Evolutionary conservation across 1,140 invertebrate species (phyloP).

Genomic region (Trichomalopsis sarcophagae): DNA sequence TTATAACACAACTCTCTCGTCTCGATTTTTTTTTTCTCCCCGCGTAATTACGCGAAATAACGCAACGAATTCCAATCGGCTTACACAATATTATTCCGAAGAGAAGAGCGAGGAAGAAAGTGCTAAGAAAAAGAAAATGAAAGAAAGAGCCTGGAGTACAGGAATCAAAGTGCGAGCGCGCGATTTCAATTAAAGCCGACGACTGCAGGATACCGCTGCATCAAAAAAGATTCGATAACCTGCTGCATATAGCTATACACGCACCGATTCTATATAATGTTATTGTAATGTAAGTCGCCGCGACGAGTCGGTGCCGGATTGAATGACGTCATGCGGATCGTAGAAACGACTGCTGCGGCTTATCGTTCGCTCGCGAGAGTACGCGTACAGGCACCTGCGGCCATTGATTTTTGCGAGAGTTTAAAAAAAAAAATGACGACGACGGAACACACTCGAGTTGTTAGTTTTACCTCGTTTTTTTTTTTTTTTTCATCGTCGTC

Average conservation of each 20-base stretch:
- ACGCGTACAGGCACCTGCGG: conserved; percentile 5
- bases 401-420: conserved; percentile 17
- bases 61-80: background rate
- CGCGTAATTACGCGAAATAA: conserved; percentile 31
- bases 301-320: conserved; percentile 23
- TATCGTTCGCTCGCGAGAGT: background rate
- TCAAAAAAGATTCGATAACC: background rate
- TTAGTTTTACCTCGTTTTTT: conserved; percentile 4
- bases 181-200: conserved; percentile 27
- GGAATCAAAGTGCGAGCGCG: conserved; percentile 12
- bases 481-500: background rate
- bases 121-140: background rate
- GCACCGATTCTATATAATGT: conserved; percentile 23
- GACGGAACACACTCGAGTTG: background rate
- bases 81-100: background rate
- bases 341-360: background rate
- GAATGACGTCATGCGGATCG: conserved; percentile 35
- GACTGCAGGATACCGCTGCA: conserved; percentile 17
- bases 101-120: background rate
- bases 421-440: background rate
- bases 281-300: conserved; percentile 43
- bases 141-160: background rate
- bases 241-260: no score
- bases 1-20: background rate
- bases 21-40: background rate